These are phyloP conservation scores for Watsonalla cultraria DNA, from an alignment of 2,888 invertebrate genomes.

Conservation along the genomic window DNA sequence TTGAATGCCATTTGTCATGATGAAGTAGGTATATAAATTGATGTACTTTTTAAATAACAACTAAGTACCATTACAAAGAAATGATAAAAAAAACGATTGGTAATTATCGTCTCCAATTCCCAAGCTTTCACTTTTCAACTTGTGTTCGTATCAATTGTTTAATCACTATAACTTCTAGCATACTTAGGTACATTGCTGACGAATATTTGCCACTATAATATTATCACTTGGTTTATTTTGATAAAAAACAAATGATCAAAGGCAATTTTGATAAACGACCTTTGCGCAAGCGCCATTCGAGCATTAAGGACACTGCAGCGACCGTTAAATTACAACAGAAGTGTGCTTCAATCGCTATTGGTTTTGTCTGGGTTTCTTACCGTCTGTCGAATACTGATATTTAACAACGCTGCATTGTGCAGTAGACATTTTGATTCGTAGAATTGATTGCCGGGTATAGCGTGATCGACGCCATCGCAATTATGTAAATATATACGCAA, in stretches of 20 bases:
- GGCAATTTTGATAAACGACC: slow-evolving; percentile 55
- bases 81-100: slow-evolving; percentile 26
- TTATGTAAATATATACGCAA: slow-evolving; percentile 35
- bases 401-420: slow-evolving; percentile 26
- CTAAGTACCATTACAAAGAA: slow-evolving; percentile 14
- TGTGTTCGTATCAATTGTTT: slow-evolving; percentile 24
- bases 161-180: too few species aligned
- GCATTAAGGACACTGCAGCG: slow-evolving; percentile 58
- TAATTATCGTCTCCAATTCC: slow-evolving; percentile 34
- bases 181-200: too few species aligned
- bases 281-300: slow-evolving; percentile 59
- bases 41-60: background rate
- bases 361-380: slow-evolving; percentile 29
- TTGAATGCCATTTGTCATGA: too few species aligned
- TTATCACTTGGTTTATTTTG: slow-evolving; percentile 25
- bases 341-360: slow-evolving; percentile 35
- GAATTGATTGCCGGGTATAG: slow-evolving; percentile 29
- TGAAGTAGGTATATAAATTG: too few species aligned
- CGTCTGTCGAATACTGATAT: slow-evolving; percentile 26
- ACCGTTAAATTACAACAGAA: slow-evolving; percentile 43
- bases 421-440: slow-evolving; percentile 25
- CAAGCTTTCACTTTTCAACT: slow-evolving; percentile 50
- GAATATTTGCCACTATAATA: too few species aligned
- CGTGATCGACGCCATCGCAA: slow-evolving; percentile 32
- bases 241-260: slow-evolving; percentile 41